These are phyloP conservation scores for Psilopsiagon aurifrons DNA, from an alignment of 2,113 vertebrate genomes.

Conservation along the genomic window DNA sequence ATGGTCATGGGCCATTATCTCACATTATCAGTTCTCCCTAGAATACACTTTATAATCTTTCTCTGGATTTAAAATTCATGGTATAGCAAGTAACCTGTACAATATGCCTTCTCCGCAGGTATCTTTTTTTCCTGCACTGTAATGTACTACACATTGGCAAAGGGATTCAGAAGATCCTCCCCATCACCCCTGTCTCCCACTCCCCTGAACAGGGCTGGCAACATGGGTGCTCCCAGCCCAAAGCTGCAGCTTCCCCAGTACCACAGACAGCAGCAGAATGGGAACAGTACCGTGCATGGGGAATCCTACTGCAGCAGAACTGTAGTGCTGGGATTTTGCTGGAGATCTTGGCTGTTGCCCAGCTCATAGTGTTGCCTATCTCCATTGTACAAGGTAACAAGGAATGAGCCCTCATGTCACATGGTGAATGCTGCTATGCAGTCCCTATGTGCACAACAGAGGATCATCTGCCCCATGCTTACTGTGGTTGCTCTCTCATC, in stretches of 20 bases:
- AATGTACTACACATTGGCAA: rapidly evolving
- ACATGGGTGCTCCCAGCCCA: rapidly evolving
- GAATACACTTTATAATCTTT: neutral
- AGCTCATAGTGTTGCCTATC: neutral
- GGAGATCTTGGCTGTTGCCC: rapidly evolving
- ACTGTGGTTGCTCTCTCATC: neutral
- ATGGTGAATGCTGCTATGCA: neutral
- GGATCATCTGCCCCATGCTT: neutral
- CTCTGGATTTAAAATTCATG: neutral
- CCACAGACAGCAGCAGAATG: neutral
- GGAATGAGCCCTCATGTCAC: neutral
- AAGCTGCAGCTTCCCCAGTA: neutral
- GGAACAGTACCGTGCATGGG: rapidly evolving
- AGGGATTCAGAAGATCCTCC: neutral
- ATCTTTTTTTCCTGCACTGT: neutral
- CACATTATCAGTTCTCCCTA: neutral
- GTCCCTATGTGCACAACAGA: neutral
- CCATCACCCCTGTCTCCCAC: neutral
- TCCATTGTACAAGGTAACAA: neutral
- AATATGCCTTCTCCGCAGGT: neutral
- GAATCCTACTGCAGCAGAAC: neutral
- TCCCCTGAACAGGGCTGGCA: neutral
- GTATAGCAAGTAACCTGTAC: neutral
- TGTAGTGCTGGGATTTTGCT: neutral
- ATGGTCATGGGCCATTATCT: neutral